Evolutionary conservation across 1,140 invertebrate genomes (phyloP), one percentile per base, ranked within the genome.

Genomic region (Heterodera schachtii): DNA sequence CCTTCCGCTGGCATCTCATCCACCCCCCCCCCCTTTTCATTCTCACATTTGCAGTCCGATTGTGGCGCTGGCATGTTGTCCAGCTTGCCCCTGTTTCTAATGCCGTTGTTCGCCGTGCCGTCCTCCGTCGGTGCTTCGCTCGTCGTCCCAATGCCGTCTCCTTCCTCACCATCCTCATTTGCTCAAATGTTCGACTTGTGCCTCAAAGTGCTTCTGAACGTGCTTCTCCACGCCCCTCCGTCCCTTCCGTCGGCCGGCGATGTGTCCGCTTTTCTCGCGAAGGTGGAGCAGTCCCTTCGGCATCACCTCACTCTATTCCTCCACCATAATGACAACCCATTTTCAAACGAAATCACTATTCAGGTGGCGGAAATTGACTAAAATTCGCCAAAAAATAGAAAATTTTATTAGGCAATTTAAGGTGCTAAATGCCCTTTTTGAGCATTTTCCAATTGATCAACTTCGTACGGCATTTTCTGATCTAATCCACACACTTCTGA

Each of bases 121-220:
- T 69, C 13, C 47, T 69, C 41, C 70, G 49, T 70, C 66, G 21
- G 19, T n/a, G 21, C 70, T 21, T 8, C 6, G 44, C 52, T 60
- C 46, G 3, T 19, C 66, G 47, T 64, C 21, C 66, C 69, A 41
- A 7, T 46, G 47, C 21, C 9, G 49, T 64, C 11, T 3, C 16
- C 11, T 19, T 19, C 57, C 57, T 13, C 16, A 19, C 57, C 57
- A 19, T 9, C 47, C 70, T 0, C 64, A 7, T 78, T 78, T 9
- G 46, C 64, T 43, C 57, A 13, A 19, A 64, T 64, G 57, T 64
- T 64, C 57, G 44, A 31, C n/a, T 31, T 78, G 9, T 64, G 49
- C n/a, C 21, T 78, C 19, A 78, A 78, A 46, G 66, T 78, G 70
- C 57, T 78, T 41, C 64, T 69, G 31, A 78, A 66, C 11, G 31